Base-by-base conservation (phyloP, 2,113 vertebrate genomes). In the Lota lota region DNA sequence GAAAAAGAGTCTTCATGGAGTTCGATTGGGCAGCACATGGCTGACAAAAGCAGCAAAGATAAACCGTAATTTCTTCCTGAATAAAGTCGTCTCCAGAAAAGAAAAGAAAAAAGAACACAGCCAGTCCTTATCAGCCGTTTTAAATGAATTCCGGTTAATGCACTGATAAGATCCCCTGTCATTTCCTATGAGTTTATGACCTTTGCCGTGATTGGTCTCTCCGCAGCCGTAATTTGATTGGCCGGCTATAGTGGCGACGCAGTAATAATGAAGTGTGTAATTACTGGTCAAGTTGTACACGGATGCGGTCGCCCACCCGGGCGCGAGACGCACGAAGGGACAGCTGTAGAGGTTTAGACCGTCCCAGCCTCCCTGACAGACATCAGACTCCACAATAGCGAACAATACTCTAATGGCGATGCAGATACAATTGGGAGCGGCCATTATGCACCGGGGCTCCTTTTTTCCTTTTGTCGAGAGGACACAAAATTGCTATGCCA, bases 401-500 rank as follows among this genome's bases (percentile, higher is more conserved):
- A 81, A 86, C 76, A 80, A 83, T 70, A 79, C 67, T 28, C 36
- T 85, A 84, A 87, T 80, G 65, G 81, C 73, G 77, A 83, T 76
- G 79, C 82, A 74, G 77, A 78, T 83, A 78, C 74, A 83, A 83
- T 84, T 84, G 76, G 76, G 69, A 17, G 61, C 73, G 79, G 75
- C 84, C 77, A 87, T 91, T 89, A 87, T 88, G 76, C 77, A 72
- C 76, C 62, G 60, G 64, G 68, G 71, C 82, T 2, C 78, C 72
- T 75, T 81, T 76, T 77, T 65, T 69, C 74, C 82, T 84, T 88
- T 88, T 87, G 81, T 85, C 64, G 56, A 73, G 64, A 79, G 74
- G 79, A 74, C 76, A 79, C 76, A 74, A 85, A 90, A 90, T 88
- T 82, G 84, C 80, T 64, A 15, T 72, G 80, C 73, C 75, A 87